Base-by-base conservation (phyloP, 1,140 invertebrate genomes). In the Delia radicum region DNA sequence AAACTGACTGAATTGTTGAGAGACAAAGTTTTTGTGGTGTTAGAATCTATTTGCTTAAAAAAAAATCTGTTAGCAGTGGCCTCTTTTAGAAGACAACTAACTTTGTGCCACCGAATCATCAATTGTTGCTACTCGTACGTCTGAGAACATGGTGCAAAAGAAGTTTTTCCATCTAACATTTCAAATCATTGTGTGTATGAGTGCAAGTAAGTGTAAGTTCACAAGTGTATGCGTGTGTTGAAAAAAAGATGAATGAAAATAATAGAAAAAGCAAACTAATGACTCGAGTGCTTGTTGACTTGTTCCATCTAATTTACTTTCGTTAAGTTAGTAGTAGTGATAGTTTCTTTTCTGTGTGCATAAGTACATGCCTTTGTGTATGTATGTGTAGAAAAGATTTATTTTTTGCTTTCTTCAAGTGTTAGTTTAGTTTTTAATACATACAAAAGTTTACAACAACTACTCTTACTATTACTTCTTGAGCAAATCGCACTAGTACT, bases 241-340 rank as follows among this genome's bases (percentile, higher is more conserved):
- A 18, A 21, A 18, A 24, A 55, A 55, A 55, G 48, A 55, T 24
- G 48, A 24, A 55, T 55, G 48, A 55, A 29, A n/a, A 18, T 33
- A 31, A 67, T 67, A 67, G 27, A 31, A 67, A 67, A 33, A 28
- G 62, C 18, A 69, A 69, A 69, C 65, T 69, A 69, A 69, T 69
- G 65, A 69, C 31, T 69, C 31, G 29, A 69, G 65, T 69, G 65
- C 29, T 69, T 69, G 65, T 69, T 69, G 65, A 69, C 65, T 69
- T 69, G 29, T 69, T 69, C 65, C 65, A 69, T 69, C 65, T 69
- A 69, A 69, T 69, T 69, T 69, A 69, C 29, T 69, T 37, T 69
- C 29, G n/a, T 37, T 18, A 21, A 21, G n/a, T 24, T n/a, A 15
- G 3, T 2, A 15, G 3, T 2, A 69, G n/a, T 33, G 65, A 33